phyloP scores from a whole-genome alignment of 2,888 invertebrate species.

The Eueremaeus valkanovi region DNA sequence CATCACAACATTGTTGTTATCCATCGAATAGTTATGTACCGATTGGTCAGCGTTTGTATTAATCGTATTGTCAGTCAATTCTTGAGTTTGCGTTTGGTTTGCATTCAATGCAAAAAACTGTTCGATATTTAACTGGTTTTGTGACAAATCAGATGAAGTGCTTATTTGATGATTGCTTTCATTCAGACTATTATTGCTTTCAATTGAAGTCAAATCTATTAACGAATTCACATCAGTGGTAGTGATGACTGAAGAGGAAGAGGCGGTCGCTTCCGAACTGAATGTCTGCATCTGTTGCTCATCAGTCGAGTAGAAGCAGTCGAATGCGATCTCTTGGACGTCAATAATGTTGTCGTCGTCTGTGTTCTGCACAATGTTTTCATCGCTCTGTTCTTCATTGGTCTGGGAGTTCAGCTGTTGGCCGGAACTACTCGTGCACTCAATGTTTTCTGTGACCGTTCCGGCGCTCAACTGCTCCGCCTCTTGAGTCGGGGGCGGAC shows the following conservation, averaged over 20 bases:
- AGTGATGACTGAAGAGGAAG: not conserved
- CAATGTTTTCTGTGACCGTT: not conserved
- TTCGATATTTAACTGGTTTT: too few species aligned
- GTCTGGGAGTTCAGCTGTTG: not conserved
- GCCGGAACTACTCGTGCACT: conserved; percentile 1
- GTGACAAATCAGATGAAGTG: not conserved
- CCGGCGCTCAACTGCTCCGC: too few species aligned
- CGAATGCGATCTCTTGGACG: conserved; percentile 15
- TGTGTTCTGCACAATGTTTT: not conserved
- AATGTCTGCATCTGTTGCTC: conserved; percentile 14
- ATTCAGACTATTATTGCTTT: not conserved
- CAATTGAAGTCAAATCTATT: not conserved
- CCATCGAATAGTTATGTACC: not conserved
- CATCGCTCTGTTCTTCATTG: not conserved
- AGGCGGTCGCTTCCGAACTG: not conserved
- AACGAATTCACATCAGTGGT: not conserved
- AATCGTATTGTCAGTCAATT: not conserved
- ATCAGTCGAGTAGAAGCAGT: conserved; percentile 13
- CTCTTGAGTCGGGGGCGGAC: not conserved
- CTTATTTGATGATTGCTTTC: not conserved
- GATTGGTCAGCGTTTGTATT: too few species aligned
- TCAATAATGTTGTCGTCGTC: not conserved
- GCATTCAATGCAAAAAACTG: not conserved
- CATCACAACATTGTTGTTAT: conserved; percentile 8
- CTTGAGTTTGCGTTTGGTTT: not conserved